Evolutionary conservation across 1,140 invertebrate genomes (phyloP).

Genomic region (Drosophila murphyi): DNA sequence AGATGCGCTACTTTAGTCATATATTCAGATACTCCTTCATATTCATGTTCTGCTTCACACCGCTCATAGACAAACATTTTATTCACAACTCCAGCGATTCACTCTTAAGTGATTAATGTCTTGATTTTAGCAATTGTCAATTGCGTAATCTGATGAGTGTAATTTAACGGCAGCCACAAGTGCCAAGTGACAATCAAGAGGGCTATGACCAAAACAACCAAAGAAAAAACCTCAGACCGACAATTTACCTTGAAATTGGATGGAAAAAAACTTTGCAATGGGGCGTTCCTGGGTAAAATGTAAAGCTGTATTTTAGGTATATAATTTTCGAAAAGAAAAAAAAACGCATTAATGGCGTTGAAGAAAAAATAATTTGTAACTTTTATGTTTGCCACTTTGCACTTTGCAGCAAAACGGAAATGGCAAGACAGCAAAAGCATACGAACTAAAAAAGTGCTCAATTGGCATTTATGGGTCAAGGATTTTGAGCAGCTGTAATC

Average conservation of each 20-base stretch:
- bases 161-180: slow-evolving; percentile 41
- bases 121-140: not conserved
- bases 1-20: not conserved
- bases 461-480: slow-evolving; percentile 69
- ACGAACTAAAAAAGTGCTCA: slow-evolving; percentile 31
- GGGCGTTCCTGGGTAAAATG: slow-evolving; percentile 15
- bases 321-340: slow-evolving; percentile 42
- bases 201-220: slow-evolving; percentile 27
- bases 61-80: not conserved
- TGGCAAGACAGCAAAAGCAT: slow-evolving; percentile 40
- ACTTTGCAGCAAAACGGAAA: slow-evolving; percentile 74
- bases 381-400: slow-evolving; percentile 53
- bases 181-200: slow-evolving; percentile 23
- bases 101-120: not conserved
- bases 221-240: slow-evolving; percentile 31
- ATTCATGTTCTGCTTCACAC: not conserved
- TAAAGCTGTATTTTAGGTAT: slow-evolving; percentile 20
- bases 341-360: slow-evolving; percentile 56
- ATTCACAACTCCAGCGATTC: not conserved
- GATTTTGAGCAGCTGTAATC: slow-evolving; percentile 60
- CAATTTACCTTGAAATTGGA: slow-evolving; percentile 60
- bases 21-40: too few species aligned
- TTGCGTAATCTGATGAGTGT: slow-evolving; percentile 14
- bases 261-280: slow-evolving; percentile 39
- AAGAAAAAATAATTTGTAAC: slow-evolving; percentile 13